Percentiles rank a stretch among this genome's conserved stretches.
Evolutionary conservation across 2,888 invertebrate genomes (phyloP).

Genomic region (Diplolepis rosae): DNA sequence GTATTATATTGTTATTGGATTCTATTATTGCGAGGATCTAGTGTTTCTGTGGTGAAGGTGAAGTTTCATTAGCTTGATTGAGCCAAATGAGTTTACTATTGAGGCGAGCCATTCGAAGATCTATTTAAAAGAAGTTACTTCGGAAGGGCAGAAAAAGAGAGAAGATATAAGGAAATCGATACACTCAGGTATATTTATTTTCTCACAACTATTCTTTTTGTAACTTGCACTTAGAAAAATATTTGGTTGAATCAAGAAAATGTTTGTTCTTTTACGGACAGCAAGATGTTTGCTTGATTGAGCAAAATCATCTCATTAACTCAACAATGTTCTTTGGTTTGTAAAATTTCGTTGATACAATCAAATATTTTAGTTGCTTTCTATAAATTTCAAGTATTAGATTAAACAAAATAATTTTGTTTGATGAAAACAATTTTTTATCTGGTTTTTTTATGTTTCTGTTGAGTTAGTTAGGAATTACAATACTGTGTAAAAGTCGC

Average conservation of each 20-base stretch:
- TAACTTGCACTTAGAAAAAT: background rate
- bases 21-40: background rate
- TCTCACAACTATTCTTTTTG: background rate
- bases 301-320: no score
- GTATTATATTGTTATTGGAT: background rate
- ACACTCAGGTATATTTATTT: slow-evolving; percentile 28
- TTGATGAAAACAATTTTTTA: no score
- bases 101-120: slow-evolving; percentile 5
- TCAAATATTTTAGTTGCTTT: no score
- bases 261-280: no score
- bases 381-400: no score
- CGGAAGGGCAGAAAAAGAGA: background rate
- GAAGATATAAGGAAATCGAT: slow-evolving; percentile 11
- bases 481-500: no score
- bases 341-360: no score
- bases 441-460: no score
- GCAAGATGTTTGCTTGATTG: no score
- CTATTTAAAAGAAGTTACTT: background rate
- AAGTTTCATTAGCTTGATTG: background rate
- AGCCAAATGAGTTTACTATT: slow-evolving; percentile 1
- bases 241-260: background rate
- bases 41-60: slow-evolving; percentile 18
- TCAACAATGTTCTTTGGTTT: no score
- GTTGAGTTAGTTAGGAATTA: no score
- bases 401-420: no score